phyloP scores from a whole-genome alignment of 2,888 invertebrate species.

The Phortica magna region DNA sequence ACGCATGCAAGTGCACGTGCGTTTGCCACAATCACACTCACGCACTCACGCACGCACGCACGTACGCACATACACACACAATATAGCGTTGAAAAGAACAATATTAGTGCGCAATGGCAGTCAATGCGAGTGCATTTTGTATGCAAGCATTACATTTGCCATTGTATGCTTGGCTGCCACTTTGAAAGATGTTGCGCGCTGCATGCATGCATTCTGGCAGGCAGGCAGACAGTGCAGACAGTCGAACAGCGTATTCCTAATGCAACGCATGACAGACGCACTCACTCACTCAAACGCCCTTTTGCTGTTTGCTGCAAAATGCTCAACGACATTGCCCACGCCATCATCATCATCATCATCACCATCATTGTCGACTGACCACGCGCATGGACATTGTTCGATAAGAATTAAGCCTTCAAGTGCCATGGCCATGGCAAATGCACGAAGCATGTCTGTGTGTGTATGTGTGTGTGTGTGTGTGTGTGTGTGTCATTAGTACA shows the following conservation, averaged over 20 bases:
- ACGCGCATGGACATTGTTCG: slow-evolving; percentile 54
- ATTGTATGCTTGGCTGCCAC: slow-evolving; percentile 20
- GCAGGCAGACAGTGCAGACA: background rate
- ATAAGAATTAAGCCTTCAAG: slow-evolving; percentile 66
- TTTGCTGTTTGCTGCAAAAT: slow-evolving; percentile 37
- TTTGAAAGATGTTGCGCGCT: background rate
- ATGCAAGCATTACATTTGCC: slow-evolving; percentile 21
- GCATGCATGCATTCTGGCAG: background rate
- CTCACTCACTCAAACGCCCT: slow-evolving; percentile 36
- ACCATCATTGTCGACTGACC: too few species aligned
- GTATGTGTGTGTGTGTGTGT: slow-evolving; percentile 25
- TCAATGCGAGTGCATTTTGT: slow-evolving; percentile 40
- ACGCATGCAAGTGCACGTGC: slow-evolving; percentile 39
- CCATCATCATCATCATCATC: too few species aligned
- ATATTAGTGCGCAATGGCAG: slow-evolving; percentile 52
- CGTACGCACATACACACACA: background rate
- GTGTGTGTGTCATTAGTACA: slow-evolving; percentile 5
- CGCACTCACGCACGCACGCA: too few species aligned
- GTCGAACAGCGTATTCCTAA: background rate
- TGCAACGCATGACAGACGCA: background rate
- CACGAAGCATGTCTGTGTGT: slow-evolving; percentile 22
- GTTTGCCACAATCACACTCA: slow-evolving; percentile 24
- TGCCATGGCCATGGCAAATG: slow-evolving; percentile 39
- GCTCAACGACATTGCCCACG: slow-evolving; percentile 40
- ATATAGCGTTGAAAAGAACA: slow-evolving; percentile 10